Evolutionary conservation across 2,113 vertebrate genomes (phyloP).

Genomic region (Hippocampus mohnikei): DNA sequence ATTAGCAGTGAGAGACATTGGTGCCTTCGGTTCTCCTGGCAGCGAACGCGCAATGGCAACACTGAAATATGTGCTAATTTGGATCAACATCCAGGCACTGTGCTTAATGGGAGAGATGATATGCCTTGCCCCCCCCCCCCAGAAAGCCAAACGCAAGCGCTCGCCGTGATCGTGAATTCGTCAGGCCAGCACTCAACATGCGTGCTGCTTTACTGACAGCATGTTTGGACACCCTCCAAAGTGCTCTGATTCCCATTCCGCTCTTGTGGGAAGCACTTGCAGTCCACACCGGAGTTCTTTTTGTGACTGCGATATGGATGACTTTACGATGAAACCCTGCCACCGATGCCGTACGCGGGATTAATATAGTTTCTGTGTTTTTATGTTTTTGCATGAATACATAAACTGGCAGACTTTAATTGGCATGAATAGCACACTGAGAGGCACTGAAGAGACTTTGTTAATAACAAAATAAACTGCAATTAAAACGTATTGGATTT

Average conservation of each 20-base stretch:
- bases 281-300: neutral
- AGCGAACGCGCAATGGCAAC: neutral
- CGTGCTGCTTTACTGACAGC: neutral
- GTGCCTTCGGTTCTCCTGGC: neutral
- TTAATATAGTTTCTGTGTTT: neutral
- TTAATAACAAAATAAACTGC: neutral
- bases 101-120: neutral
- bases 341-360: neutral
- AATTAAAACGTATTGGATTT: neutral
- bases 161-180: conserved; percentile 1
- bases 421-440: neutral
- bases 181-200: neutral
- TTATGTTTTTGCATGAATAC: neutral
- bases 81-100: neutral
- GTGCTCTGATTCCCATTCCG: conserved; percentile 39
- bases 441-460: neutral
- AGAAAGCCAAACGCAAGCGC: neutral
- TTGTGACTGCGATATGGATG: neutral
- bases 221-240: conserved; percentile 17
- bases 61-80: neutral
- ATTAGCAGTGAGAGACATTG: no score
- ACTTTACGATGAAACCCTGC: neutral
- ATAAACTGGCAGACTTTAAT: neutral
- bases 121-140: neutral
- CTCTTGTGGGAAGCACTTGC: conserved; percentile 18